A percentile compares a stretch with the other conserved stretches of the same genome.
These are phyloP conservation scores for Calameuta filiformis DNA, from an alignment of 2,888 invertebrate genomes.

Conservation along the genomic window DNA sequence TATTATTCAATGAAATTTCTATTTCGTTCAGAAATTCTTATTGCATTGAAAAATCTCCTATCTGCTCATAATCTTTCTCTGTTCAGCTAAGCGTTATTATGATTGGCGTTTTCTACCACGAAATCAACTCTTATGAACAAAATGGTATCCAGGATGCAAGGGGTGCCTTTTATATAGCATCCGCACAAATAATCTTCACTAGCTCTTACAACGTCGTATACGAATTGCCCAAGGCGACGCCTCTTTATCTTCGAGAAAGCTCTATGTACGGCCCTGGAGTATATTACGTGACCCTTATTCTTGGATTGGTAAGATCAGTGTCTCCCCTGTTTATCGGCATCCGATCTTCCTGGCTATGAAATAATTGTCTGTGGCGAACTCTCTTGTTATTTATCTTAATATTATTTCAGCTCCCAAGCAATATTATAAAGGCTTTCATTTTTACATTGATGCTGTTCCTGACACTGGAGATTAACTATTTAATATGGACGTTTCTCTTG, in stretches of 20 bases:
- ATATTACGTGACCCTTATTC: slow-evolving; percentile 58
- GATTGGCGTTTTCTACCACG: slow-evolving; percentile 65
- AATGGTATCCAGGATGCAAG: slow-evolving; percentile 67
- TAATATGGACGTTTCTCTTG: slow-evolving; percentile 16
- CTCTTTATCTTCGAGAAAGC: slow-evolving; percentile 67
- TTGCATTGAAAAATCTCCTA: neutral
- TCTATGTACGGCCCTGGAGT: slow-evolving; percentile 67
- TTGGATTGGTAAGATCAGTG: slow-evolving; percentile 41
- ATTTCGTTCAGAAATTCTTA: too few relatives aligned
- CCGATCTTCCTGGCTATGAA: neutral
- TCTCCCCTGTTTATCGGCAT: neutral
- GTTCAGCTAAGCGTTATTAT: slow-evolving; percentile 26
- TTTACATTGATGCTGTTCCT: slow-evolving; percentile 34
- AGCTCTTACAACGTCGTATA: slow-evolving; percentile 68
- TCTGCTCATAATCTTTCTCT: slow-evolving; percentile 1
- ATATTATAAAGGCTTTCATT: slow-evolving; percentile 31
- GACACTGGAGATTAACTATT: slow-evolving; percentile 22
- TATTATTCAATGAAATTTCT: slow-evolving; percentile 19
- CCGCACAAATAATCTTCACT: slow-evolving; percentile 68
- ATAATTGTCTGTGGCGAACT: neutral
- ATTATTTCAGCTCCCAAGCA: slow-evolving; percentile 37
- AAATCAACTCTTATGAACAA: slow-evolving; percentile 66
- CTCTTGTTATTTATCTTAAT: neutral
- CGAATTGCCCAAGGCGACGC: slow-evolving; percentile 64
- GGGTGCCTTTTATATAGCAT: slow-evolving; percentile 68